Evolutionary conservation across 1,140 invertebrate species (phyloP).

Genomic region (Globodera ellingtonae): DNA sequence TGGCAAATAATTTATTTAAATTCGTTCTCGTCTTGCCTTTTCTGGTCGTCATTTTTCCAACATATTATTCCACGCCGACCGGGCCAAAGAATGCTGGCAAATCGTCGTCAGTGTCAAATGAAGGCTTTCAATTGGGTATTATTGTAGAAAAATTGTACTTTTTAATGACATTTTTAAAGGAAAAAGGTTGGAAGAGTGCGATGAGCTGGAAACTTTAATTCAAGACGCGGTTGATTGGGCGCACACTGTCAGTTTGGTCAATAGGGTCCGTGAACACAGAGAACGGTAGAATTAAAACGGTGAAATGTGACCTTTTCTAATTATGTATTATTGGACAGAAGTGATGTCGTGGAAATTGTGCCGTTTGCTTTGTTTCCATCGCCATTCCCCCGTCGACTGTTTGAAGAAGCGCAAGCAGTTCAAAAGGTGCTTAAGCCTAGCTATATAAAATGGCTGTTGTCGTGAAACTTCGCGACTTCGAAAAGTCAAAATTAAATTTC

Average conservation of each 20-base stretch:
- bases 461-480: no score
- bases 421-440: constrained; percentile 47
- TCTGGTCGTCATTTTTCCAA: no score
- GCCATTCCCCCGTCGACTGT: constrained; percentile 57
- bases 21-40: no score
- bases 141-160: no score
- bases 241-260: neutral
- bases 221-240: neutral
- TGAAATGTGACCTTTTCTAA: neutral
- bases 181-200: neutral
- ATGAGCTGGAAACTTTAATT: neutral
- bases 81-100: no score
- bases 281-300: neutral
- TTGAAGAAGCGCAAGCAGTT: constrained; percentile 54
- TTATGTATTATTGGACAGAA: neutral
- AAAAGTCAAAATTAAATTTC: no score
- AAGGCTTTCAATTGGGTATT: no score
- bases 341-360: constrained; percentile 50
- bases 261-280: neutral
- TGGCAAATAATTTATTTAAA: no score
- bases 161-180: neutral
- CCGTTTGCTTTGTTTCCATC: constrained; percentile 63
- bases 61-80: no score
- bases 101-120: no score
- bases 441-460: neutral